These are phyloP conservation scores for Lacerta bilineata DNA, from an alignment of 2,797 vertebrate species.

Conservation along the genomic window DNA sequence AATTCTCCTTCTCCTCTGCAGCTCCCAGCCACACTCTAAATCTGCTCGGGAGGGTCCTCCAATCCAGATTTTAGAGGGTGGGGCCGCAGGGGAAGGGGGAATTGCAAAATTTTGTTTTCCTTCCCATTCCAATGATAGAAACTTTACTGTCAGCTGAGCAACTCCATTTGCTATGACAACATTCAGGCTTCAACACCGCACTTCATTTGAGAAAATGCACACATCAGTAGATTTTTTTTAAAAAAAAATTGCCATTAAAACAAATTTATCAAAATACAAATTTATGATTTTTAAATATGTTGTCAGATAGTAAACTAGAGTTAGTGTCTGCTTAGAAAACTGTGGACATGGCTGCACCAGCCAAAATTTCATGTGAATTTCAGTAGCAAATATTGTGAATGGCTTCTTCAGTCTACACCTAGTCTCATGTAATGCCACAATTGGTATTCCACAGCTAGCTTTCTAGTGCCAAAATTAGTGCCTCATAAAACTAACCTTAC, in stretches of 20 bases:
- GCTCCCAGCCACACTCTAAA: too few relatives aligned
- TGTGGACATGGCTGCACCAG: neutral
- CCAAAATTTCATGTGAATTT: slow-evolving; percentile 11
- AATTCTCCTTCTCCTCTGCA: too few relatives aligned
- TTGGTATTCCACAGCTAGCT: neutral
- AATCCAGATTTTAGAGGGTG: too few relatives aligned
- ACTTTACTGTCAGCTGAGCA: too few relatives aligned
- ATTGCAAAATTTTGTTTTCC: too few relatives aligned
- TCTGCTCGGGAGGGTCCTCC: too few relatives aligned
- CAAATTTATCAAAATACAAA: neutral
- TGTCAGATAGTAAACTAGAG: neutral
- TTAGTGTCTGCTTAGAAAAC: neutral
- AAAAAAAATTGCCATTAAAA: neutral
- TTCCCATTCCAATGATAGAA: too few relatives aligned
- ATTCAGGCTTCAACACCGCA: neutral
- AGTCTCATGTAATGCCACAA: neutral
- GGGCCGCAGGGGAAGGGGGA: too few relatives aligned
- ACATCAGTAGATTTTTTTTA: neutral
- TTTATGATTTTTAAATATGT: neutral
- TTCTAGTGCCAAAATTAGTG: neutral
- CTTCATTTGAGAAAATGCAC: neutral
- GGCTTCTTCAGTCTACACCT: neutral
- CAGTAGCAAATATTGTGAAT: neutral
- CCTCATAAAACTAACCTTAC: neutral
- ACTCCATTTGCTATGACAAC: neutral